Conservation (phyloP, 2,113 vertebrate species). For the Rissa tridactyla region DNA sequence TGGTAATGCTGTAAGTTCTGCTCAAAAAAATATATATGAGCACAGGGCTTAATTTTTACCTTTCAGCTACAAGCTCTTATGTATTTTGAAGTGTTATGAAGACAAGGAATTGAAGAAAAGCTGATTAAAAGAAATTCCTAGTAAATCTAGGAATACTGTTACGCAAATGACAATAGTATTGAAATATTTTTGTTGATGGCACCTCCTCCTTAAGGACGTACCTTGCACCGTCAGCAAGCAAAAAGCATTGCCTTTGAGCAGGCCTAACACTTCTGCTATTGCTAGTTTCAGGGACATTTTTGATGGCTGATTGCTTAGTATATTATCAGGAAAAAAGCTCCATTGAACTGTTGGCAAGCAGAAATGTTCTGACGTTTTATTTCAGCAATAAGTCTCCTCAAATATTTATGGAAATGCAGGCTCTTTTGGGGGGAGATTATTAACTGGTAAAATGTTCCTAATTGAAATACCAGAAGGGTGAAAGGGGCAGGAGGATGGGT, state of each 20-base stretch:
- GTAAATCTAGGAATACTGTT: background rate
- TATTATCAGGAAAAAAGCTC: background rate
- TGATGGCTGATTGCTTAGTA: background rate
- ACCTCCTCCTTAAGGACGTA: background rate
- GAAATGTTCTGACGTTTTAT: background rate
- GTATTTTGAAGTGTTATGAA: background rate
- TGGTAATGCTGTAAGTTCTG: background rate
- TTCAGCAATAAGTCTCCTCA: background rate
- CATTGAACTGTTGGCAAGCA: background rate
- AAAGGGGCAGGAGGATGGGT: background rate
- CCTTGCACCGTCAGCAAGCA: background rate
- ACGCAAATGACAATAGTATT: fast-evolving
- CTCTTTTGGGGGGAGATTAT: background rate
- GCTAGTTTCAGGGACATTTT: background rate
- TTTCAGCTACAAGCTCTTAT: background rate
- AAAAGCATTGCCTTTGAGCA: background rate
- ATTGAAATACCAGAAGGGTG: background rate
- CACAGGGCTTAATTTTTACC: background rate
- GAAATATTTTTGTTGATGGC: background rate
- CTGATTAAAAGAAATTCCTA: background rate
- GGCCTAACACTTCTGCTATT: background rate
- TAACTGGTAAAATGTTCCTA: background rate
- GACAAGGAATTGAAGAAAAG: background rate
- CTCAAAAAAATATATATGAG: background rate
- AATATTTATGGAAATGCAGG: background rate